A percentile compares a stretch with the other conserved stretches of the same genome.
phyloP scores from a whole-genome alignment of 2,113 vertebrate genomes.

The Ciconia boyciana region DNA sequence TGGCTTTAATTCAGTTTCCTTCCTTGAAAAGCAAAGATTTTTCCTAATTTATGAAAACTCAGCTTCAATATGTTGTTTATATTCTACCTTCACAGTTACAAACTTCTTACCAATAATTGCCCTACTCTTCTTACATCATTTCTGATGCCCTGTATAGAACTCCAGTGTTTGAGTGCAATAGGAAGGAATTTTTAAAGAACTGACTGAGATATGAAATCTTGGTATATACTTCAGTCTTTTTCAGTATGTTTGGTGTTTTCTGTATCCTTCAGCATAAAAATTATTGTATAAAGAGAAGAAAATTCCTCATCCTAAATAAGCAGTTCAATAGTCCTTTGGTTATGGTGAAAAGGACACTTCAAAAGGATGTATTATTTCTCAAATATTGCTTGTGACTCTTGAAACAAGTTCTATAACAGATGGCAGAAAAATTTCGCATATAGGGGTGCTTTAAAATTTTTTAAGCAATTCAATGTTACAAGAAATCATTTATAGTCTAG shows the following conservation, averaged over 20 bases:
- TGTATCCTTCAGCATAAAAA: not conserved
- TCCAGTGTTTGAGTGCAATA: not conserved
- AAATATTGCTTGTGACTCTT: not conserved
- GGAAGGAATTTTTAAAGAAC: not conserved
- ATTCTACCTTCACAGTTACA: not conserved
- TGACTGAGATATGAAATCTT: not conserved
- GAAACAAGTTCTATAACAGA: not conserved
- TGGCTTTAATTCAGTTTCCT: not conserved
- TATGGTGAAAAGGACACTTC: not conserved
- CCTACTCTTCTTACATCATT: not conserved
- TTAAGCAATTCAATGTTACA: not conserved
- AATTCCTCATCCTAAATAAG: not conserved
- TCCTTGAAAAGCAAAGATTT: not conserved
- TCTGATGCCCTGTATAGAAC: not conserved
- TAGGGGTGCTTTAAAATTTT: not conserved
- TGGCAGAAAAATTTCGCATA: not conserved
- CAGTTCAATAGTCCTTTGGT: not conserved
- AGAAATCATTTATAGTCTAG: not conserved
- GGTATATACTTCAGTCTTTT: not conserved
- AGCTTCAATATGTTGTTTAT: not conserved
- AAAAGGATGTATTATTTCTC: not conserved
- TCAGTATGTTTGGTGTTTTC: not conserved
- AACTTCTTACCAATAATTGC: not conserved
- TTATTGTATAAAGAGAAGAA: not conserved
- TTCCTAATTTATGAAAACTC: not conserved